A percentile compares a stretch with the other conserved stretches of the same genome.
phyloP scores from a whole-genome alignment of 1,140 invertebrate genomes.

The Temnothorax curvispinosus region DNA sequence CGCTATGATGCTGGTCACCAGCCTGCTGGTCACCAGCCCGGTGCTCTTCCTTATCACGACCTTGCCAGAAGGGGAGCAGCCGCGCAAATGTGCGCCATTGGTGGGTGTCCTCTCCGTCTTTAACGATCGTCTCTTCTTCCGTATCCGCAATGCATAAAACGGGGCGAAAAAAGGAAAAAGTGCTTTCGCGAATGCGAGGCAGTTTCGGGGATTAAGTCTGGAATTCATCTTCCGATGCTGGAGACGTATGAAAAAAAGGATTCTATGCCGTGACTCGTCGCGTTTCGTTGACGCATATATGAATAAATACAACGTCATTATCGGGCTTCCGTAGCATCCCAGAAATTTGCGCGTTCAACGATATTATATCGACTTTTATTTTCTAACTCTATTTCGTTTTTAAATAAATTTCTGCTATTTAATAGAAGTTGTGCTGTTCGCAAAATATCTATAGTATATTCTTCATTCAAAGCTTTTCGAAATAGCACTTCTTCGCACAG shows the following conservation, averaged over 20 bases:
- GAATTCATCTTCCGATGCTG: neutral
- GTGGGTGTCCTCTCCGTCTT: constrained; percentile 75
- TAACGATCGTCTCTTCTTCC: neutral
- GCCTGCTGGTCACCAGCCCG: constrained; percentile 87
- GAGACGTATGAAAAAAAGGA: neutral
- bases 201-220: neutral
- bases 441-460: neutral
- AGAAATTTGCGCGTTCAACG: neutral
- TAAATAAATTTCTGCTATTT: neutral
- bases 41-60: constrained; percentile 88
- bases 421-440: neutral
- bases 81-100: constrained; percentile 84
- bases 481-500: neutral
- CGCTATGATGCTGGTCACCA: constrained; percentile 87
- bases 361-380: neutral
- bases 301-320: neutral
- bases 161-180: neutral
- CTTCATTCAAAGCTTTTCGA: neutral
- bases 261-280: neutral
- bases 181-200: neutral
- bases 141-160: neutral
- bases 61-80: constrained; percentile 86
- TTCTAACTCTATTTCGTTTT: neutral
- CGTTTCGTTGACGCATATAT: neutral
- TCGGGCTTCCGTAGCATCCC: neutral